Conservation (phyloP, 2,888 invertebrate species). For the Pterobdella sp. region DNA sequence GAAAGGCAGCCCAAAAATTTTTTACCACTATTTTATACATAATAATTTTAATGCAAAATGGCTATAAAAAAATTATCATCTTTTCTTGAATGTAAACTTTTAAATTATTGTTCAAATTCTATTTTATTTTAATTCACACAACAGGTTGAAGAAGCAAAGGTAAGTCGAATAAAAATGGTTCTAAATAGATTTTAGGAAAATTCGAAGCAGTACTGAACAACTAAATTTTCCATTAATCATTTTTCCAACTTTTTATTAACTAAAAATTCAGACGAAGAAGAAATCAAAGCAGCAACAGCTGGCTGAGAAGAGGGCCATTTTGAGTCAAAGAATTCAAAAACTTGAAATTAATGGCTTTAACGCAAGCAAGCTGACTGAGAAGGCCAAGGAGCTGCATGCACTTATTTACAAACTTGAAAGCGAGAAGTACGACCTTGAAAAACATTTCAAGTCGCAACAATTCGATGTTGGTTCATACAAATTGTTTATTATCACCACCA, state of each 20-base stretch:
- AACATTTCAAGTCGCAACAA: slow-evolving; percentile 95
- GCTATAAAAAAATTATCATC: no score
- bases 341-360: slow-evolving; percentile 67
- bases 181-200: no score
- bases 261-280: slow-evolving; percentile 43
- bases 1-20: no score
- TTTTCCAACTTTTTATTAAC: no score
- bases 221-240: no score
- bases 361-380: slow-evolving; percentile 69
- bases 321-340: slow-evolving; percentile 58
- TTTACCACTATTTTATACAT: no score
- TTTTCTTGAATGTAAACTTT: no score
- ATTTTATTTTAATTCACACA: no score
- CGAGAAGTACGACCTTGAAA: slow-evolving; percentile 95
- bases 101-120: no score
- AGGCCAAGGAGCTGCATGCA: slow-evolving; percentile 87
- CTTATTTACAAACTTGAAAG: slow-evolving; percentile 89
- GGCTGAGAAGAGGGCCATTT: slow-evolving; percentile 94
- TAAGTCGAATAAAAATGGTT: no score
- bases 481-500: not conserved
- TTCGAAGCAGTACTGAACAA: no score
- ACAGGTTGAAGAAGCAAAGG: slow-evolving; percentile 14
- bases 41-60: no score
- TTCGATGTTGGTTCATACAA: slow-evolving; percentile 72
- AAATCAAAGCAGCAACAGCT: slow-evolving; percentile 99